These are phyloP conservation scores for Dendronephthya gigantea DNA, from an alignment of 64 coral and sea anemone species.

Conservation along the genomic window DNA sequence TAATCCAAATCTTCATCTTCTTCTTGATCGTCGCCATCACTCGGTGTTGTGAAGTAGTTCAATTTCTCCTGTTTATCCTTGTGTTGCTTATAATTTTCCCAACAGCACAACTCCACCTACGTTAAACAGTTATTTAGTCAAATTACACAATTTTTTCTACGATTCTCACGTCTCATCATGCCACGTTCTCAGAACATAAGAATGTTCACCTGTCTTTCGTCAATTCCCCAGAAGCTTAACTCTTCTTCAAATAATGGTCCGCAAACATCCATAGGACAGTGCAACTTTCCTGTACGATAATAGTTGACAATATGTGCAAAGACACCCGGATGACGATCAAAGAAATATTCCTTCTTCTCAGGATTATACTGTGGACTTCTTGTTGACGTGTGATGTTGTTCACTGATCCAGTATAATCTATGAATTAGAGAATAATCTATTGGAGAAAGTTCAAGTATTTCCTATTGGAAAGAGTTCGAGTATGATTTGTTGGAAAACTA, in stretches of 20 bases:
- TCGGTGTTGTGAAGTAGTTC: constrained; percentile 77
- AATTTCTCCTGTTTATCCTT: constrained; percentile 96
- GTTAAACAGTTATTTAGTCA: not conserved
- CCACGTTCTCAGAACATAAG: not conserved
- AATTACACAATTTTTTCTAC: too few species aligned
- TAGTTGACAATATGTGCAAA: not conserved
- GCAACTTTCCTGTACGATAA: constrained; percentile 1
- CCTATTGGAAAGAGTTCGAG: too few species aligned
- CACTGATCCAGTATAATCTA: constrained; percentile 4
- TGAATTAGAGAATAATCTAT: too few species aligned
- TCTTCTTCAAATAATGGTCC: constrained; percentile 7
- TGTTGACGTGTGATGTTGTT: constrained; percentile 9
- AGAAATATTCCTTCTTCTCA: constrained; percentile 14
- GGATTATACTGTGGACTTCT: not conserved
- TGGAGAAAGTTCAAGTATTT: too few species aligned
- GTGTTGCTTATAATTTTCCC: constrained; percentile 97
- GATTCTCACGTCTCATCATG: too few species aligned
- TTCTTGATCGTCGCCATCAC: constrained; percentile 33
- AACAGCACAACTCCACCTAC: constrained; percentile 90
- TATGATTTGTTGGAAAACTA: too few species aligned
- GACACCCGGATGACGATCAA: not conserved
- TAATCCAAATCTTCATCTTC: constrained; percentile 5
- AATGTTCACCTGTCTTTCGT: not conserved
- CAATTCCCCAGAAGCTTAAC: constrained; percentile 7
- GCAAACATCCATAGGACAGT: constrained; percentile 7